Evolutionary conservation across 2,888 invertebrate species (phyloP), one percentile per base, ranked within the genome.

Genomic region (Stegophylla sp.): DNA sequence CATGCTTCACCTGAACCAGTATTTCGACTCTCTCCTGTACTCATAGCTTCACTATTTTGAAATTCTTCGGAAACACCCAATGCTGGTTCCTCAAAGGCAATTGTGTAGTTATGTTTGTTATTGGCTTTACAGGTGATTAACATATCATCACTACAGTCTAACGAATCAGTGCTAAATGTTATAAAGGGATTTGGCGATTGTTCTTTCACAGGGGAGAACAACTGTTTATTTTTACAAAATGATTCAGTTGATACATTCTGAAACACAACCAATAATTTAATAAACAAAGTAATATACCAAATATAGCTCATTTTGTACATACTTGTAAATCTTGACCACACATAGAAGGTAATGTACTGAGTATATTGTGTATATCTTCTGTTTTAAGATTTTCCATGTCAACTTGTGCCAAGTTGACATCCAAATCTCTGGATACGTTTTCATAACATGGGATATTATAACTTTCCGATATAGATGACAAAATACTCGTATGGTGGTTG

Each of bases 351-450:
- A 93, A 88, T 86, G 92, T 92, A 84, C 93, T 92, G 83, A 96
- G 90, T 85, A 95, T 89, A 84, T 94, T 93, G 86, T 94, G 94
- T 85, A 96, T 96, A 86, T 96, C 96, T 87, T 95, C 94, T 28
- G 95, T 93, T 84, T 93, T 91, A 88, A 96, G 96, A 87, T 94
- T 94, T 87, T 96, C 96, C 93, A 96, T 96, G 87, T 96, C 96
- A 82, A 95, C 95, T 88, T 96, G 95, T 61, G 96, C 96, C 85
- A 96, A 90, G 87, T 96, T 96, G 83, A 95, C 95, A 88, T 96
- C 96, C 88, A 96, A 90, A 87, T 95, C 94, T 86, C 94, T 90
- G 56, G 95, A 92, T 85, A 95, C 88, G 86, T 94, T 94, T 87
- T 95, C 94, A 87, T 95, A 94, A 85, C 93, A 93, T 81, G 88